phyloP scores from a whole-genome alignment of 2,888 invertebrate species.

The Petrophora chlorosata region DNA sequence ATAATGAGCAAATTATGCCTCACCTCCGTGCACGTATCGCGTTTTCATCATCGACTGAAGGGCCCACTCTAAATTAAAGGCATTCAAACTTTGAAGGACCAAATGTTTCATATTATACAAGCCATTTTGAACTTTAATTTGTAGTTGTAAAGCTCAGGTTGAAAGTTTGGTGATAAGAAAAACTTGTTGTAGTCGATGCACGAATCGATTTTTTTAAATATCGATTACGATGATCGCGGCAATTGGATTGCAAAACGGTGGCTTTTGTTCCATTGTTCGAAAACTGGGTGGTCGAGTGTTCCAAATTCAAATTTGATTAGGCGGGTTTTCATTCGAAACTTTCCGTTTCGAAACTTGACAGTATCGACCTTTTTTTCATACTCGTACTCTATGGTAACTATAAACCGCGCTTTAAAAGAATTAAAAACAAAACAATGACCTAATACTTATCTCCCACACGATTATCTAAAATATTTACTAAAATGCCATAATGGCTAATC shows the following conservation, averaged over 20 bases:
- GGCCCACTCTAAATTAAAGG: slow-evolving; percentile 34
- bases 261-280: slow-evolving; percentile 52
- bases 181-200: slow-evolving; percentile 7
- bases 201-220: slow-evolving; percentile 47
- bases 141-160: neutral
- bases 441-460: no score
- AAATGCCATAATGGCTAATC: no score
- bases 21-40: slow-evolving; percentile 55
- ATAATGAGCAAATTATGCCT: slow-evolving; percentile 69
- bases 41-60: slow-evolving; percentile 63
- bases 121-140: slow-evolving; percentile 13
- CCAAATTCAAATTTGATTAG: slow-evolving; percentile 40
- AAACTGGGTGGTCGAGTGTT: slow-evolving; percentile 42
- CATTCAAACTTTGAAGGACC: slow-evolving; percentile 10
- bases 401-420: no score
- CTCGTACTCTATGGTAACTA: no score
- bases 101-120: neutral
- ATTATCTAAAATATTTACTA: no score
- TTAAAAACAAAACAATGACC: no score
- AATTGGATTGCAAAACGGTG: slow-evolving; percentile 49
- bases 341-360: slow-evolving; percentile 14
- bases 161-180: neutral
- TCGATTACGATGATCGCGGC: slow-evolving; percentile 54
- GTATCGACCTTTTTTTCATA: neutral
- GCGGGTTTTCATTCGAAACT: slow-evolving; percentile 19